A percentile compares a stretch with the other conserved stretches of the same genome.
Evolutionary conservation across 1,140 invertebrate genomes (phyloP).

Genomic region (Drosophila setifemur): DNA sequence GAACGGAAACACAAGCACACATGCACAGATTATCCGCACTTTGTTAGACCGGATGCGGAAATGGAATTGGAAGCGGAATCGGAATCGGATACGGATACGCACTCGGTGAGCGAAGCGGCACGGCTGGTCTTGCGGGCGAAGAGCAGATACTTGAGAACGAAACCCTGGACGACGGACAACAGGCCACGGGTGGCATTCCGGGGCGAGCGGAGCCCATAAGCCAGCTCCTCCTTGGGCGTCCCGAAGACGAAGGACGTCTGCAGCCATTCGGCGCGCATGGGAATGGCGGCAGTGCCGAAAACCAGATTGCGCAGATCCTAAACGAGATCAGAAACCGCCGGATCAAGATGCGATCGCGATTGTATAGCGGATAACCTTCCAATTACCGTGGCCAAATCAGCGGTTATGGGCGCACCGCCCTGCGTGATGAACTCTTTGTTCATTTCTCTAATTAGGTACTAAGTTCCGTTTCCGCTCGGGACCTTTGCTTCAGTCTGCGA

Average conservation of each 20-base stretch:
- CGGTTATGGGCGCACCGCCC: slow-evolving; percentile 87
- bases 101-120: slow-evolving; percentile 50
- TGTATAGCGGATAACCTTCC: neutral
- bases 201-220: slow-evolving; percentile 84
- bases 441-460: slow-evolving; percentile 60
- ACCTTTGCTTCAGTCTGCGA: slow-evolving; percentile 66
- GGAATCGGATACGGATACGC: slow-evolving; percentile 17
- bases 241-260: slow-evolving; percentile 85
- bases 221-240: slow-evolving; percentile 83
- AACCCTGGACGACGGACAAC: slow-evolving; percentile 86
- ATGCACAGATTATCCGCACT: slow-evolving; percentile 8
- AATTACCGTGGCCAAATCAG: slow-evolving; percentile 86
- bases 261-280: slow-evolving; percentile 85
- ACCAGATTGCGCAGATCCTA: slow-evolving; percentile 84
- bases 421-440: slow-evolving; percentile 66
- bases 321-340: neutral
- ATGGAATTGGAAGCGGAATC: neutral
- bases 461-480: slow-evolving; percentile 66
- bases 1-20: slow-evolving; percentile 17
- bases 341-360: slow-evolving; percentile 3
- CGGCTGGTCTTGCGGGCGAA: slow-evolving; percentile 83
- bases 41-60: slow-evolving; percentile 1
- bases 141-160: slow-evolving; percentile 86
- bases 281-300: slow-evolving; percentile 84
- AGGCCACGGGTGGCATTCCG: slow-evolving; percentile 86